Percentiles rank a stretch among this genome's conserved stretches.
These are phyloP conservation scores for Aphelocoma coerulescens DNA, from an alignment of 2,113 vertebrate species.

Conservation along the genomic window DNA sequence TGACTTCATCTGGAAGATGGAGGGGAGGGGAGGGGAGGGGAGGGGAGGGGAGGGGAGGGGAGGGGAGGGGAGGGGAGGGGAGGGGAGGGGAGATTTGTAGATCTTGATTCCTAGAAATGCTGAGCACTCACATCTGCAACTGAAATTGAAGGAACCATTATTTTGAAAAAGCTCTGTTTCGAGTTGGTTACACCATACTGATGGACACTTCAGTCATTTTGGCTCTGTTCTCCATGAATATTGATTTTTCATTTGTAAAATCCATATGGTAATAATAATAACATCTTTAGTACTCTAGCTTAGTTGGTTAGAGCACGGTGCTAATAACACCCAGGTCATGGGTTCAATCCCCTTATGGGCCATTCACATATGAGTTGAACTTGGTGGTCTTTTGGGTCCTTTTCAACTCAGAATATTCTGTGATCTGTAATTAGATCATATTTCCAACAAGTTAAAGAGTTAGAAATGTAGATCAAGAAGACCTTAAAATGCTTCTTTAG, in stretches of 20 bases:
- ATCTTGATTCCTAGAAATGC: background rate
- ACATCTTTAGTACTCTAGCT: background rate
- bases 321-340: background rate
- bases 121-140: background rate
- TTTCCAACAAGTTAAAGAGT: background rate
- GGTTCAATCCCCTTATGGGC: background rate
- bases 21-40: accelerated
- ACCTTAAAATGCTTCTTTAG: background rate
- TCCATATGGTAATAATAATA: background rate
- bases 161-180: background rate
- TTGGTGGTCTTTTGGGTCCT: background rate
- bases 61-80: no score
- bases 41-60: no score
- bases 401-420: background rate
- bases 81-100: background rate
- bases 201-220: background rate
- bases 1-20: background rate
- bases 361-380: background rate
- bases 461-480: background rate
- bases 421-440: background rate
- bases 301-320: background rate
- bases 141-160: background rate
- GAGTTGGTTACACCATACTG: background rate
- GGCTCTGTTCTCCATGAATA: background rate
- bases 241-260: background rate